Evolutionary conservation across 2,113 vertebrate species (phyloP).

Genomic region (Melanocharis versteri): DNA sequence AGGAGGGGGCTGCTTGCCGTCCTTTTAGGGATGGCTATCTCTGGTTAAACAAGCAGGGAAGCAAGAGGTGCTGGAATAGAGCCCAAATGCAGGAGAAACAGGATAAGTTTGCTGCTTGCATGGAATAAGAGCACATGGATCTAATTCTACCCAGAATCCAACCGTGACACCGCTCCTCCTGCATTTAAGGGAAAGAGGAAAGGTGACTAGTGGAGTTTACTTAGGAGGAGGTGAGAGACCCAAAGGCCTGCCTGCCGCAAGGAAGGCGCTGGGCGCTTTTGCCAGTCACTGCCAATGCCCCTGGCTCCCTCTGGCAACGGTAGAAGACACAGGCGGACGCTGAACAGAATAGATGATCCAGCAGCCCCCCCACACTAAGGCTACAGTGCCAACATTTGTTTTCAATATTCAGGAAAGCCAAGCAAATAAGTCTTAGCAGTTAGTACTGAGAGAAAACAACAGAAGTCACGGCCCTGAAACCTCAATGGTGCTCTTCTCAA

Average conservation of each 20-base stretch:
- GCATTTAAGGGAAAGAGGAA: background rate
- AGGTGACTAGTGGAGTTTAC: background rate
- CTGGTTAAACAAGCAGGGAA: background rate
- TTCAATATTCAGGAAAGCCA: background rate
- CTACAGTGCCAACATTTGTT: constrained; percentile 17
- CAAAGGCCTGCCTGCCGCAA: background rate
- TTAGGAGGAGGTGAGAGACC: background rate
- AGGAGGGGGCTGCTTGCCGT: background rate
- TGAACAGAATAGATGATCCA: background rate
- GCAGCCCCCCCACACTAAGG: background rate
- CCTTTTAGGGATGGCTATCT: background rate
- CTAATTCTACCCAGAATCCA: background rate
- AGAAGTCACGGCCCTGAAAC: background rate
- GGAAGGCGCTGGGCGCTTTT: background rate
- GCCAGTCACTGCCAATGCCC: background rate
- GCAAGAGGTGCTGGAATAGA: background rate
- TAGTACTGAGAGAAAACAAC: background rate
- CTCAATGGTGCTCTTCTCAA: constrained; percentile 9
- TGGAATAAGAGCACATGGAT: background rate
- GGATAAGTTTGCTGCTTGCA: background rate
- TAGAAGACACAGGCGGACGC: rapidly evolving
- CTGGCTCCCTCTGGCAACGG: background rate
- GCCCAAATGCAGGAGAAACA: background rate
- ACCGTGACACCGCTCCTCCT: background rate
- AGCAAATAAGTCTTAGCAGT: background rate